Conservation (phyloP, 2,797 vertebrate species). For the Gallinago stenura region DNA sequence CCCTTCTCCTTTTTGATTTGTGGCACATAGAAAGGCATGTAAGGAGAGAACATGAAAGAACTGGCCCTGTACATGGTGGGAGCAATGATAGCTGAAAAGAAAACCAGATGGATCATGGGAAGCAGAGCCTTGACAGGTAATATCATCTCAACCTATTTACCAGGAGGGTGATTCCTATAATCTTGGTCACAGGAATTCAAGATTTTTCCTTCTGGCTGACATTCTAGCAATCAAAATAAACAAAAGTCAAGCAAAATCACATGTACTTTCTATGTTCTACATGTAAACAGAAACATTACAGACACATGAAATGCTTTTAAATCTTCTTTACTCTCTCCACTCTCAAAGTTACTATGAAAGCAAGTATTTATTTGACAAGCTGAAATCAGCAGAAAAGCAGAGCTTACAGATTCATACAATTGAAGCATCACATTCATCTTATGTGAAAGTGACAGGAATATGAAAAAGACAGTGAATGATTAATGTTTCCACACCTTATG, state of each 20-base stretch:
- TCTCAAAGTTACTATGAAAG: background rate
- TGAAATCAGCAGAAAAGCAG: slow-evolving; percentile 8
- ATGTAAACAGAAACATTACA: background rate
- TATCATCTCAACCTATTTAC: background rate
- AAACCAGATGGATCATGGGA: background rate
- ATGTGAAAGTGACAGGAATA: background rate
- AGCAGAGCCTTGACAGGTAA: fast-evolving
- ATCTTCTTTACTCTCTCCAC: background rate
- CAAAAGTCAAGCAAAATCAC: background rate
- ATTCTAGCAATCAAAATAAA: background rate
- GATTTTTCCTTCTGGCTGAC: background rate
- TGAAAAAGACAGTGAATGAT: background rate
- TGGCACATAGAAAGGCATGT: background rate
- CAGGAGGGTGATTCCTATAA: background rate
- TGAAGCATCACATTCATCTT: background rate
- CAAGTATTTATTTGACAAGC: background rate
- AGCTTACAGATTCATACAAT: background rate
- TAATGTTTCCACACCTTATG: background rate
- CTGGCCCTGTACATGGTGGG: background rate
- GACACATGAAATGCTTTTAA: background rate
- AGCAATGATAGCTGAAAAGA: background rate
- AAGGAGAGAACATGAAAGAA: background rate
- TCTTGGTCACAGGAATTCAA: background rate
- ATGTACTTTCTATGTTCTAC: background rate
- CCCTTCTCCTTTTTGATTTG: background rate